Percentiles rank a stretch among this genome's conserved stretches.
phyloP scores from a whole-genome alignment of 1,140 invertebrate species.

The Rhopalosiphum maidis region DNA sequence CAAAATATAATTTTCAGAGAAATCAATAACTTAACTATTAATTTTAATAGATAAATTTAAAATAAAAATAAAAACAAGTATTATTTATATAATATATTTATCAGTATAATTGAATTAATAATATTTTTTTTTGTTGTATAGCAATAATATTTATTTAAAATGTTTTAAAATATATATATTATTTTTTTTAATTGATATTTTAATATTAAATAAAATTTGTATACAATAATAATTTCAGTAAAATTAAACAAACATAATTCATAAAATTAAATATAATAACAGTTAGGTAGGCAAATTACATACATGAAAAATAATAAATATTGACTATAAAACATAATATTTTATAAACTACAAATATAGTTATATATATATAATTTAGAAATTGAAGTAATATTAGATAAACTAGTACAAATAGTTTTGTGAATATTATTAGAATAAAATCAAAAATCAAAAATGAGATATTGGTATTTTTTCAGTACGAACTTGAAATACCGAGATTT shows the following conservation, averaged over 20 bases:
- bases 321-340: constrained; percentile 25
- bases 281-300: neutral
- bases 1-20: neutral
- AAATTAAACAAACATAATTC: constrained; percentile 26
- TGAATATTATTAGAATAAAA: neutral
- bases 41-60: neutral
- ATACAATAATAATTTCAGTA: constrained; percentile 49
- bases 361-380: neutral
- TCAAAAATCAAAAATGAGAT: neutral
- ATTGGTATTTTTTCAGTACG: neutral
- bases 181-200: neutral
- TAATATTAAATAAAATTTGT: constrained; percentile 49
- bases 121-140: constrained; percentile 3
- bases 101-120: neutral
- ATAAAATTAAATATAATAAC: constrained; percentile 18
- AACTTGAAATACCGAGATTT: neutral
- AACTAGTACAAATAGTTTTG: neutral
- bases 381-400: neutral
- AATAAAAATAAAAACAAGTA: neutral
- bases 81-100: neutral
- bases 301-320: neutral
- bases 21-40: neutral
- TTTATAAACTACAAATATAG: neutral
- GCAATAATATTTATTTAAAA: neutral
- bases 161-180: constrained; percentile 5